These are phyloP conservation scores for Ormyrus nitidulus DNA, from an alignment of 2,888 invertebrate genomes.

Conservation along the genomic window DNA sequence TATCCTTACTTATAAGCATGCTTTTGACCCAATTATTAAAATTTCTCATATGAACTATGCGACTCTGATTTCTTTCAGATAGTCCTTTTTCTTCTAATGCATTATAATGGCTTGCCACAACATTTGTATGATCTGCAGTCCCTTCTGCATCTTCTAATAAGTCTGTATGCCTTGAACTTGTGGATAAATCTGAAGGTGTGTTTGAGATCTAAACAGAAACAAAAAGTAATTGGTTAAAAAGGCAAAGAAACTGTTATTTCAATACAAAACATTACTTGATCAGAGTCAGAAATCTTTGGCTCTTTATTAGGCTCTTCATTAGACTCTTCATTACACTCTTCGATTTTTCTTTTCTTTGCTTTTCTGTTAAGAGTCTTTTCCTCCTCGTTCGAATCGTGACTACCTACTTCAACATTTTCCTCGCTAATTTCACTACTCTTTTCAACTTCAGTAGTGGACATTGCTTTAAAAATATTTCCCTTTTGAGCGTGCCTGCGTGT, in stretches of 20 bases:
- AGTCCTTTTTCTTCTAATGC: constrained; percentile 89
- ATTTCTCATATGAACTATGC: constrained; percentile 95
- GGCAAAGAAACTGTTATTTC: not conserved
- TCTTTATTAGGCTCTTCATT: no score
- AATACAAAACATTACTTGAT: no score
- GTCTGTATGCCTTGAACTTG: constrained; percentile 58
- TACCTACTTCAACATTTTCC: not conserved
- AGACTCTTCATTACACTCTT: not conserved
- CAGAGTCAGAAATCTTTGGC: no score
- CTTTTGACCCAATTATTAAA: constrained; percentile 99
- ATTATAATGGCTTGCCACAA: constrained; percentile 97
- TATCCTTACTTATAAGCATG: constrained; percentile 88
- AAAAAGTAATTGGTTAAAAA: not conserved
- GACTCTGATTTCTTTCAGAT: constrained; percentile 87
- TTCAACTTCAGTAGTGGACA: constrained; percentile 25
- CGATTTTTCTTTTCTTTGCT: not conserved
- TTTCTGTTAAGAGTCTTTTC: not conserved
- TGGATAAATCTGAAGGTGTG: constrained; percentile 65
- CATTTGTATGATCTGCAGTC: constrained; percentile 76
- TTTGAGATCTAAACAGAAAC: constrained; percentile 58
- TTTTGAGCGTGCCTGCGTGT: not conserved
- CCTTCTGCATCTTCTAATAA: constrained; percentile 47
- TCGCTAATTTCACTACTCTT: constrained; percentile 15
- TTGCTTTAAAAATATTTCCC: constrained; percentile 16
- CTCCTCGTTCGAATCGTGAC: not conserved